Base-by-base conservation (phyloP, 2,797 vertebrate species). In the Sebastolobus alascanus region DNA sequence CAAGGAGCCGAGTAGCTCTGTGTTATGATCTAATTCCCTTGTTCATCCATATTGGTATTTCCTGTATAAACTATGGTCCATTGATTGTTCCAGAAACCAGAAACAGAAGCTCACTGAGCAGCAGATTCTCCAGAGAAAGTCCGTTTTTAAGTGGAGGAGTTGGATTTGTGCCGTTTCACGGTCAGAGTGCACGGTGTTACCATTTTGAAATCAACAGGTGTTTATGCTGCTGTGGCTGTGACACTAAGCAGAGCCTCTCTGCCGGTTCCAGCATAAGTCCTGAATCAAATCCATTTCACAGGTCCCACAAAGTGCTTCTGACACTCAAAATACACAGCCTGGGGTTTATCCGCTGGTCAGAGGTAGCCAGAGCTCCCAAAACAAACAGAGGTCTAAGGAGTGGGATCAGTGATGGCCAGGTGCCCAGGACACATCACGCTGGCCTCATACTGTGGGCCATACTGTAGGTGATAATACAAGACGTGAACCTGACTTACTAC, bases 251-350 rank as follows among this genome's bases (percentile, higher is more conserved):
- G 95, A 93, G 75, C 85, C 82, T 92, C 82, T 92, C 73, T 75
- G 64, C 67, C 61, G 75, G 77, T 86, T 85, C 76, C 84, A 85
- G 87, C 88, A 66, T 73, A 83, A 92, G 87, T 77, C 79, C 89
- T 78, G 88, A 93, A 93, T 93, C 91, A 89, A 94, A 94, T 93
- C 87, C 81, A 83, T 93, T 94, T 95, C 91, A 90, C 73, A 87
- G 92, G 90, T 94, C 91, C 93, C 86, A 84, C 89, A 90, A 93
- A 95, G 93, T 95, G 90, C 92, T 92, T 91, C 89, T 94, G 95
- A 95, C 95, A 93, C 89, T 95, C 90, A 91, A 92, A 95, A 94
- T 92, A 95, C 89, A 95, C 92, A 94, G 77, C 87, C 88, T 80
- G 3, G 88, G 85, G 91, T 93, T 94, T 90, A 94, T 90, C 84